Evolutionary conservation across 2,113 vertebrate species (phyloP), one percentile per base, ranked within the genome.

Genomic region (Thinocorus orbignyianus): DNA sequence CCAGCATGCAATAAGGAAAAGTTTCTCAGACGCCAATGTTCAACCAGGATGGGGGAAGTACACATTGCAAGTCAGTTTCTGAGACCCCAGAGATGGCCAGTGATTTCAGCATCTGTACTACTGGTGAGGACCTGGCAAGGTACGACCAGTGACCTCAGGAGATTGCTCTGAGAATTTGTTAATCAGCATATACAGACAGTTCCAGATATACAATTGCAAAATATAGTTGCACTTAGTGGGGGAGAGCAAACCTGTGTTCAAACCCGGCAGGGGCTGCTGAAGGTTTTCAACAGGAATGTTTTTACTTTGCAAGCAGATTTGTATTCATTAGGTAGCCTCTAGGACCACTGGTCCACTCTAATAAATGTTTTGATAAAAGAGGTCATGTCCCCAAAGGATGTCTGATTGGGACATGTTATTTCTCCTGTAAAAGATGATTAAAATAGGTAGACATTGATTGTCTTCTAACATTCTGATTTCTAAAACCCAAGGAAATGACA

Each of bases 281-380:
- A 82, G 14, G 19, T 18, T 97, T 81, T 83, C 42, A 84, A 60
- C n/a, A 84, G 41, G 48, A 78, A 52, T 52, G 24, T 6, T 95
- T 71, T 73, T 19, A 58, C 2, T 4, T 42, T 69, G 35, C 41
- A 69, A 64, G 35, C n/a, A 61, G n/a, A 81, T 96, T 87, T 89
- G 22, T 87, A 92, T 93, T 95, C 88, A 71, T 86, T 48, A 82
- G 9, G 37, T 61, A 72, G 42, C 28, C 13, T 86, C 58, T 35
- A 68, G 66, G 66, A 87, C 16, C 35, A 54, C 28, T 49, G 55
- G 80, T 76, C 85, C 68, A 71, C 54, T 85, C 51, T 78, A 89
- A 77, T 74, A 94, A 82, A 23, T 69, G 51, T 51, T 84, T 62
- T 95, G 90, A 88, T 95, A 88, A 94, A 96, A 71, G n/a, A 94